Conservation (phyloP, 35 echinoderm and acorn worm species). For the Patiria miniata region DNA sequence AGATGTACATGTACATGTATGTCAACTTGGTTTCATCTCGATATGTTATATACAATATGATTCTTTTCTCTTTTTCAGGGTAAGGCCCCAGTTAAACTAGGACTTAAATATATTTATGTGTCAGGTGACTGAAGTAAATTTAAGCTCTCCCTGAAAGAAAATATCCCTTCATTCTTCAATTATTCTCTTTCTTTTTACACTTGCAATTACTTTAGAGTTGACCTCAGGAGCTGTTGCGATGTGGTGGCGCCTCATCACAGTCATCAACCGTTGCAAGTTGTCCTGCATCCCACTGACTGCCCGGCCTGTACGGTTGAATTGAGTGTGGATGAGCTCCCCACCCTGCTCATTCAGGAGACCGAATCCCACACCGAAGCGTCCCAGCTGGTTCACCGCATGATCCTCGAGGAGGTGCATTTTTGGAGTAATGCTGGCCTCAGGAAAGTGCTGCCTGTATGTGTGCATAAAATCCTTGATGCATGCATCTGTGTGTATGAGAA, state of each 20-base stretch:
- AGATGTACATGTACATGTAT: too few species aligned
- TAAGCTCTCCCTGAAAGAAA: too few species aligned
- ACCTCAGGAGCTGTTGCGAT: background rate
- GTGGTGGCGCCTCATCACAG: background rate
- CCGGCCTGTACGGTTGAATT: slow-evolving; percentile 31
- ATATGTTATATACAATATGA: too few species aligned
- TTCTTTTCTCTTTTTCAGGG: too few species aligned
- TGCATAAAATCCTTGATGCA: slow-evolving; percentile 31
- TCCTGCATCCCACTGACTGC: background rate
- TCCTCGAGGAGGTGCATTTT: slow-evolving; percentile 67
- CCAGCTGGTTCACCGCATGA: slow-evolving; percentile 39
- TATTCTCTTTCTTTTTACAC: too few species aligned
- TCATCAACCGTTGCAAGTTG: background rate
- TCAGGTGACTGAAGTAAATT: too few species aligned
- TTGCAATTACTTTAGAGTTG: too few species aligned
- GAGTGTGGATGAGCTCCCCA: slow-evolving; percentile 35
- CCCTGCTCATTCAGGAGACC: slow-evolving; percentile 54
- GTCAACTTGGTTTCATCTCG: too few species aligned
- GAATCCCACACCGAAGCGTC: background rate
- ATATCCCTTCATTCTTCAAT: too few species aligned
- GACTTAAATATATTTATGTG: too few species aligned
- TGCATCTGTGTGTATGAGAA: slow-evolving; percentile 32
- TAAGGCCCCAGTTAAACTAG: too few species aligned
- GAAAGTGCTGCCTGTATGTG: slow-evolving; percentile 41
- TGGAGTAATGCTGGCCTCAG: slow-evolving; percentile 26